These are phyloP conservation scores for Hofmannophila pseudospretella DNA, from an alignment of 2,888 invertebrate genomes.

Conservation along the genomic window DNA sequence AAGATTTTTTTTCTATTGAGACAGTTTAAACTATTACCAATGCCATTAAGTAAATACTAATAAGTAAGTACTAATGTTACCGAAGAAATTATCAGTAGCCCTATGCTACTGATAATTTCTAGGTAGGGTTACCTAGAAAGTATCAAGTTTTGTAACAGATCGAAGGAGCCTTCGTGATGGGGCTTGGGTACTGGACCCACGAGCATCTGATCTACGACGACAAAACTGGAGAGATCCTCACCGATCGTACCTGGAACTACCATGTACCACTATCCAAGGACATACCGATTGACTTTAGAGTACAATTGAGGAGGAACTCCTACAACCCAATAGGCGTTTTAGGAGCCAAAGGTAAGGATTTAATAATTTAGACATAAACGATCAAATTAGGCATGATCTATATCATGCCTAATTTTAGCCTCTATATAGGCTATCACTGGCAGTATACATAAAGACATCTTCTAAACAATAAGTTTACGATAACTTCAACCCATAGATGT, in stretches of 20 bases:
- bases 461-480: too few species aligned
- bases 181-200: slow-evolving; percentile 79
- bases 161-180: slow-evolving; percentile 83
- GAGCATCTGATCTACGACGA: slow-evolving; percentile 79
- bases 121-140: too few species aligned
- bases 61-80: neutral
- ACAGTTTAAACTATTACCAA: neutral
- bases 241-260: slow-evolving; percentile 83
- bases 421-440: neutral
- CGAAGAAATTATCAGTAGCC: too few species aligned
- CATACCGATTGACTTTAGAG: slow-evolving; percentile 80
- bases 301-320: slow-evolving; percentile 76
- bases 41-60: neutral
- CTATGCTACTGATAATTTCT: too few species aligned
- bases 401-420: neutral
- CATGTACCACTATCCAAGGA: slow-evolving; percentile 81
- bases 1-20: neutral
- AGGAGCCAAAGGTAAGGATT: slow-evolving; percentile 60
- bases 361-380: too few species aligned
- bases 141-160: too few species aligned
- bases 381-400: neutral
- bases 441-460: too few species aligned
- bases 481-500: too few species aligned
- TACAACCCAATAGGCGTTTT: slow-evolving; percentile 76
- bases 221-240: slow-evolving; percentile 77